phyloP scores from a whole-genome alignment of 2,113 vertebrate genomes.

The Tyto alba region DNA sequence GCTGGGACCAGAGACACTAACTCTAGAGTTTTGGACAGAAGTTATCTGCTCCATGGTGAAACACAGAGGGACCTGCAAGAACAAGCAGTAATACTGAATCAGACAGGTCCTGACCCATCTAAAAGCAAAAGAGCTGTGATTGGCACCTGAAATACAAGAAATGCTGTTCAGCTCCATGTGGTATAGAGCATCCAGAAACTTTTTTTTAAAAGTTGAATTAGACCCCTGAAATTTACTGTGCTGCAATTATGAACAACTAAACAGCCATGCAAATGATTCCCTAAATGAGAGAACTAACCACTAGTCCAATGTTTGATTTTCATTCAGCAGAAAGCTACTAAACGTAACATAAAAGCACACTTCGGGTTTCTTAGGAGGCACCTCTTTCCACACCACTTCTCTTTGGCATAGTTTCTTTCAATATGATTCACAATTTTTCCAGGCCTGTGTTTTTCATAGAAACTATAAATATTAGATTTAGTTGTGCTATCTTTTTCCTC shows the following conservation, averaged over 20 bases:
- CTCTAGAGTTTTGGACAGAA: not conserved
- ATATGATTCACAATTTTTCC: not conserved
- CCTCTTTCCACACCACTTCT: not conserved
- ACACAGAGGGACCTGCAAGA: not conserved
- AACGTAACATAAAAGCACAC: conserved; percentile 21
- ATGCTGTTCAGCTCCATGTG: not conserved
- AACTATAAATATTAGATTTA: not conserved
- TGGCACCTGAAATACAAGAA: not conserved
- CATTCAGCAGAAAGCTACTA: not conserved
- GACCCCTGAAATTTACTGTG: not conserved
- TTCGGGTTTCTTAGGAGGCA: conserved; percentile 28
- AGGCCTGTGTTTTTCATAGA: not conserved
- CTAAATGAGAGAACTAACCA: conserved; percentile 36
- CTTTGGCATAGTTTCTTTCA: not conserved
- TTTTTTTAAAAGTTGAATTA: not conserved
- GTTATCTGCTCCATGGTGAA: not conserved
- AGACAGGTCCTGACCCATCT: not conserved
- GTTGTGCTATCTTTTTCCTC: not conserved
- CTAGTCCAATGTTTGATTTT: conserved; percentile 48
- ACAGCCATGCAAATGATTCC: not conserved
- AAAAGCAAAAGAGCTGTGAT: not conserved
- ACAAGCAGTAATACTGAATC: not conserved
- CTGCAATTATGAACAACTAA: conserved; percentile 10
- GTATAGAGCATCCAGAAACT: not conserved
- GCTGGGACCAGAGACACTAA: not conserved